Evolutionary conservation across 1,140 invertebrate species (phyloP), one percentile per base, ranked within the genome.

Genomic region (Drosophila littoralis): DNA sequence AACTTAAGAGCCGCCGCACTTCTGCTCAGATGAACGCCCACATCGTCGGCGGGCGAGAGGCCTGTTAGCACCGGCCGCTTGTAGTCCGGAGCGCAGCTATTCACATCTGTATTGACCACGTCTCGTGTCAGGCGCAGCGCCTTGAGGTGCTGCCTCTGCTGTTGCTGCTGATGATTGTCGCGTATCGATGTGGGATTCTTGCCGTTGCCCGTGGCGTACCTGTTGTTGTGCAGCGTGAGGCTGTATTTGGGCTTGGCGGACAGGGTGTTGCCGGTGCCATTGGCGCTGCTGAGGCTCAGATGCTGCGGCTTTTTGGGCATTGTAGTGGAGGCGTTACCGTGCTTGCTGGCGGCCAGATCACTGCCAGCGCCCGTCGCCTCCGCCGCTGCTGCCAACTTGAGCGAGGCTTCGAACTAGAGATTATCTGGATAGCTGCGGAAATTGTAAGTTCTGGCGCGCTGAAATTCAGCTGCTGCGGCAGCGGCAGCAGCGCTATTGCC

Each of bases 401-500:
- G 72, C 52, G 88, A 88, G 71, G 83, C 80, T 88, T 91, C 90
- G 91, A 92, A 92, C 91, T 92, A 92, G 78, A 92, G 91, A 83
- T 92, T 92, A 68, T 92, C 91, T 38, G 90, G 91, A 79, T 91
- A 92, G 59, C 91, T 92, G 65, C 91, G 90, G 75, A 92, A 92
- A 77, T 92, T 92, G 52, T 92, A 92, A 70, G 91, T 92, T 82
- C 91, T 83, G 73, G 91, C 88, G 28, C 91, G 88, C 57, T 92
- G 91, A 17, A 91, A 92, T 32, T 92, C 83, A n/a, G 91, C 88
- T 1, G 89, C 67, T 15, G 78, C 72, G 52, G 78, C 81, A 43
- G 66, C 84, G 8, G 81, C 81, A 6, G 71, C 81, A 13, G 83
- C 76, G 22, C 74, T 73, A 9, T 72, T 81, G 40, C 75, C 79